A percentile compares a stretch with the other conserved stretches of the same genome.
phyloP scores from a whole-genome alignment of 2,888 invertebrate species.

The Polydrusus pterygomalis region DNA sequence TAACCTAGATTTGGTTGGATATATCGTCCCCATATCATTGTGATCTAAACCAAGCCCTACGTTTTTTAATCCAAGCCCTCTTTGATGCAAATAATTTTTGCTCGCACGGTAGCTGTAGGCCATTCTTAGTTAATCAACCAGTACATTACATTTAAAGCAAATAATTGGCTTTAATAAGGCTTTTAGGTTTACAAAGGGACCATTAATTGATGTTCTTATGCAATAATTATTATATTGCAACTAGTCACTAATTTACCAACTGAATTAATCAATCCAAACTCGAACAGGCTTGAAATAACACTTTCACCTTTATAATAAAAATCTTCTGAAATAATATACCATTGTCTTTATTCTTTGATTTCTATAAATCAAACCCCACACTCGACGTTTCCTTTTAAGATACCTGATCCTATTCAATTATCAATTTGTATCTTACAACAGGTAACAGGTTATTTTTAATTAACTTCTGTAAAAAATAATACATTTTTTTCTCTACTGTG shows the following conservation, averaged over 20 bases:
- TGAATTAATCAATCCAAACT: conserved; percentile 3
- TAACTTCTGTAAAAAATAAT: conserved; percentile 12
- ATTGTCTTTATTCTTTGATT: conserved; percentile 35
- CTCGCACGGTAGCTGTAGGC: no score
- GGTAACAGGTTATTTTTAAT: conserved; percentile 41
- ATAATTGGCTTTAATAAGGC: not conserved
- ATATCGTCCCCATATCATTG: no score
- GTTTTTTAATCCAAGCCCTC: no score
- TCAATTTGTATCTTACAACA: conserved; percentile 30
- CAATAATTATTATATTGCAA: conserved; percentile 8
- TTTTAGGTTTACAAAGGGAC: not conserved
- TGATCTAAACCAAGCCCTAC: no score
- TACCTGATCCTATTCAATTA: conserved; percentile 43
- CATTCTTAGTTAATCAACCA: no score
- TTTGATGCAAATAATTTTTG: no score
- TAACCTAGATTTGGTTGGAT: no score
- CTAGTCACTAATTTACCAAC: not conserved
- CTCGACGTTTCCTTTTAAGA: conserved; percentile 43
- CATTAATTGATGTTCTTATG: conserved; percentile 5
- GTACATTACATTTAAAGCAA: no score
- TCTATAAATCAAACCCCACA: conserved; percentile 43
- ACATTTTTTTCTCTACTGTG: conserved; percentile 7
- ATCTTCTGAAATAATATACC: conserved; percentile 37
- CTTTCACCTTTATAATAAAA: conserved; percentile 40
- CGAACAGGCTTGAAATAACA: conserved; percentile 10